Evolutionary conservation across 1,140 invertebrate genomes (phyloP).

Genomic region (Pseudomyrmex cubaensis): DNA sequence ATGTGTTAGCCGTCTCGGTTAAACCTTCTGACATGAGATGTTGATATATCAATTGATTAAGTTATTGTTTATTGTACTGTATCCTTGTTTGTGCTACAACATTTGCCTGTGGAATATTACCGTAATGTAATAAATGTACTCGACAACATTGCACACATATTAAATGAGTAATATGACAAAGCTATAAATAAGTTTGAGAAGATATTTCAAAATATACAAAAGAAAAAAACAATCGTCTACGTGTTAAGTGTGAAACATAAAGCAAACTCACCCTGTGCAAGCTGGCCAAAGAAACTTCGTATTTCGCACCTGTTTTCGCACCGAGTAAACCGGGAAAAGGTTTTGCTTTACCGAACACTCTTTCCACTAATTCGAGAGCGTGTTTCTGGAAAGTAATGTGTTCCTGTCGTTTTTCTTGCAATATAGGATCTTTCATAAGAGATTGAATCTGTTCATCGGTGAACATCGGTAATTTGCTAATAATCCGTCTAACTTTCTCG

Average conservation of each 20-base stretch:
- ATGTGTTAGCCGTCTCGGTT: constrained; percentile 88
- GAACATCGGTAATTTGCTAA: constrained; percentile 97
- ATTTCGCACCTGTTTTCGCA: constrained; percentile 87
- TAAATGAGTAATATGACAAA: not conserved
- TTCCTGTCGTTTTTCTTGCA: constrained; percentile 97
- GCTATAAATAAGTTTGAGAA: not conserved
- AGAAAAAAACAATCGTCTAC: not conserved
- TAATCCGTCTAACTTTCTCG: constrained; percentile 97
- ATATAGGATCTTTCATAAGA: constrained; percentile 97
- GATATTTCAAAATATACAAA: too few relatives aligned
- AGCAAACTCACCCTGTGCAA: constrained; percentile 89
- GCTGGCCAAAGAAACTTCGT: constrained; percentile 93
- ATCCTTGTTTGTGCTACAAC: constrained; percentile 98
- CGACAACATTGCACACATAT: not conserved
- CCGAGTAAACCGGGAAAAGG: constrained; percentile 76
- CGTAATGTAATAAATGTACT: constrained; percentile 11
- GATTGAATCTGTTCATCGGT: constrained; percentile 96
- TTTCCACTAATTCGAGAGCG: constrained; percentile 95
- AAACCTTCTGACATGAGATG: constrained; percentile 93
- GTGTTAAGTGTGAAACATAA: not conserved
- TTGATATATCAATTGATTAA: constrained; percentile 96
- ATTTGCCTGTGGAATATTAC: constrained; percentile 89
- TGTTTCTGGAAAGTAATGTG: constrained; percentile 97
- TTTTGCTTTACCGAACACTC: constrained; percentile 96
- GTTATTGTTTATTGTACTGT: constrained; percentile 96